phyloP scores from a whole-genome alignment of 2,113 vertebrate species.

The Fukomys damarensis region DNA sequence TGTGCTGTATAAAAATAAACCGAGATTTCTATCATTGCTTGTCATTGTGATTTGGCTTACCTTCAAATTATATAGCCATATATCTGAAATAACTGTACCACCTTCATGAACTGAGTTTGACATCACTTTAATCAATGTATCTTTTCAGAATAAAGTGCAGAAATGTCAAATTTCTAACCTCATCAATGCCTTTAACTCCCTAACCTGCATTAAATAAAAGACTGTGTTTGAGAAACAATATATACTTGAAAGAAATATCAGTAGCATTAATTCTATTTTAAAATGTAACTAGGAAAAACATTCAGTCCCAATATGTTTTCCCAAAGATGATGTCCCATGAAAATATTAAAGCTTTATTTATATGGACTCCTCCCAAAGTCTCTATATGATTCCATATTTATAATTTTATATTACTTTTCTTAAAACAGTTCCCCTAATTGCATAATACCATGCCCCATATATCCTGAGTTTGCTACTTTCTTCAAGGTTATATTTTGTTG shows the following conservation, averaged over 20 bases:
- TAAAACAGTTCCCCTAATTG: not conserved
- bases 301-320: not conserved
- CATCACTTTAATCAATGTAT: constrained; percentile 84
- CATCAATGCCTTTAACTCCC: constrained; percentile 74
- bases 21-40: constrained; percentile 86
- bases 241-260: constrained; percentile 55
- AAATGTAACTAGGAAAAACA: constrained; percentile 34
- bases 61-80: constrained; percentile 83
- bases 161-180: constrained; percentile 81
- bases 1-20: constrained; percentile 85
- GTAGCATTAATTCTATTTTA: constrained; percentile 54
- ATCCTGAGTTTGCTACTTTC: not conserved
- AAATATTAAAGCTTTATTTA: not conserved
- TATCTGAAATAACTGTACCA: constrained; percentile 84
- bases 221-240: constrained; percentile 16
- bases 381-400: not conserved
- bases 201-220: constrained; percentile 66
- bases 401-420: not conserved
- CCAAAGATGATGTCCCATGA: not conserved
- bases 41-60: constrained; percentile 84
- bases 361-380: not conserved
- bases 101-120: constrained; percentile 81
- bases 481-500: not conserved
- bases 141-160: constrained; percentile 82
- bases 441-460: not conserved